Base-by-base conservation (phyloP, 2,888 invertebrate genomes). In the Eumerus sabulonum region DNA sequence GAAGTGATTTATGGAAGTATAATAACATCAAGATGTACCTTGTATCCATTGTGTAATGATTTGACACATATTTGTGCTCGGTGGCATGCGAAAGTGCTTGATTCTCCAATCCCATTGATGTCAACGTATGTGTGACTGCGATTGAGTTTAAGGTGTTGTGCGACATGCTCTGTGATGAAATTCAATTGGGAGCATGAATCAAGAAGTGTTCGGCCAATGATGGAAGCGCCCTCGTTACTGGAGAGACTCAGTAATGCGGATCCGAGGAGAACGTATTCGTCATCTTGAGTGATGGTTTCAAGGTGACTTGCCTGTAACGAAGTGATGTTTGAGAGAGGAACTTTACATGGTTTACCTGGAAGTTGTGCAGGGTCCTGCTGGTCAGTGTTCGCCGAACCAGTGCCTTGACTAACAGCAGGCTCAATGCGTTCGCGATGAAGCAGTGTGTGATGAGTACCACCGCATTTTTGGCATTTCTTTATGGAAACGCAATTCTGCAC, bases 161-260 rank as follows among this genome's bases (percentile, higher is more conserved):
- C 53, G 36, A 36, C 35, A 11, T 38, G 38, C 16, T 54, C 40
- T 4, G 54, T 42, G 7, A 42, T 14, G 27, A 57, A 57, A 12
- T 19, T 54, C 9, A 45, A 86, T 45, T n/a, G 45, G 13, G 16
- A 56, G 12, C 13, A 19, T 13, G 16, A 59, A 36, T 59, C 57
- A 2, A 59, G 17, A n/a, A 59, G 13, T 1, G 57, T 19, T 35
- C 45, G 35, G 9, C 12, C 56, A 16, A 56, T 11, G 1, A 47
- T 7, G 1, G 45, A 19, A 9, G 19, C 13, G 9, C 54, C 54
- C 1, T 9, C 14, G 1, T 42, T 11, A 19, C 13, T 54, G 19
- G 18, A 11, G 9, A 48, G n/a, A 3, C 9, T 5, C 1, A 48
- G 14, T 1, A 48, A 12, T 48, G 48, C 48, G 2, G 53, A 16